These are phyloP conservation scores for Hydroisotoma schaefferi DNA, from an alignment of 2,888 invertebrate species.

Conservation along the genomic window DNA sequence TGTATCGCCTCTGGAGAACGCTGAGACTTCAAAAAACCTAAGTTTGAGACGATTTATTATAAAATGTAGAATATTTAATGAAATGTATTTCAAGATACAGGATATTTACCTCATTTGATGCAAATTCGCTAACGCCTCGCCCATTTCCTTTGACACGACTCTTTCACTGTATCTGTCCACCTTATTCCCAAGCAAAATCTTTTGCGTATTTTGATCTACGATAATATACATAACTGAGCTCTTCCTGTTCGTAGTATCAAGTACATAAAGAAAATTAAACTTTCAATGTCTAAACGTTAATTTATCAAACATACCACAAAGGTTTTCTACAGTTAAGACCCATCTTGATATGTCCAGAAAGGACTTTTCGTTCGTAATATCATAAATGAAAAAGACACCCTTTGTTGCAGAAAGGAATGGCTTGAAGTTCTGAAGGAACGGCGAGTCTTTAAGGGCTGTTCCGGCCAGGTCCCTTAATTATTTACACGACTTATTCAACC, in stretches of 20 bases:
- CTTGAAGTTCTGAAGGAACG: neutral
- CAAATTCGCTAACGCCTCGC: neutral
- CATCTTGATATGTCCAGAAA: slow-evolving; percentile 29
- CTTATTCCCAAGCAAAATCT: slow-evolving; percentile 2
- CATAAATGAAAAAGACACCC: slow-evolving; percentile 35
- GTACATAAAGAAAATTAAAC: too few relatives aligned
- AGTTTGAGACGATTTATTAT: neutral
- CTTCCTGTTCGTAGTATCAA: too few relatives aligned
- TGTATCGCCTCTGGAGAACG: neutral
- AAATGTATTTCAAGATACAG: neutral
- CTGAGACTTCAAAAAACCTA: slow-evolving; percentile 3
- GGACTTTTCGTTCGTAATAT: slow-evolving; percentile 23
- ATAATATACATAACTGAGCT: neutral
- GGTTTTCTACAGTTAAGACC: slow-evolving; percentile 20
- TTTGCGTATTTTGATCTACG: neutral
- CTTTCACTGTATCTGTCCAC: neutral
- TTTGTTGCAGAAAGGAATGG: neutral
- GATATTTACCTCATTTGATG: slow-evolving; percentile 3
- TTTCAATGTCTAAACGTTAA: neutral
- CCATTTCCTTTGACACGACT: neutral
- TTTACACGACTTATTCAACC: too few relatives aligned
- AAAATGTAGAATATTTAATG: neutral
- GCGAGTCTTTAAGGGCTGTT: neutral
- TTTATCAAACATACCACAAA: slow-evolving; percentile 17
- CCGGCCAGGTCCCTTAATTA: neutral